phyloP scores from a whole-genome alignment of 1,140 invertebrate species.

The Augochlora pura region DNA sequence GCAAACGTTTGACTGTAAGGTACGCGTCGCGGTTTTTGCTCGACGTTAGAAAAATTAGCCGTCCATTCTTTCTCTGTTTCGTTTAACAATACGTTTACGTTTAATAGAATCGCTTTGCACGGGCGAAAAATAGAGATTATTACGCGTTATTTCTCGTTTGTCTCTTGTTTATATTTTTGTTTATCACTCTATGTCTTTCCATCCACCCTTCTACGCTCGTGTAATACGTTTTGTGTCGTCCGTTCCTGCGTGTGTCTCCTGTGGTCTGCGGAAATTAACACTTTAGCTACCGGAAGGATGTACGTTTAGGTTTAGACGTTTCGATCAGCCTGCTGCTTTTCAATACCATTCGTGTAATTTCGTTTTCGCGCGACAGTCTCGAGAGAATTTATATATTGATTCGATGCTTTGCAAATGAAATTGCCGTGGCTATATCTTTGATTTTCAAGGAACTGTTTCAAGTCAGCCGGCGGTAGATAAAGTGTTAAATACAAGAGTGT shows the following conservation, averaged over 20 bases:
- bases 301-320: no score
- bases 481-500: no score
- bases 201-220: not conserved
- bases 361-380: no score
- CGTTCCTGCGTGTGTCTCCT: not conserved
- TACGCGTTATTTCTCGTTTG: conserved; percentile 44
- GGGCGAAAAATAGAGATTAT: conserved; percentile 62
- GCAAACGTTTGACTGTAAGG: not conserved
- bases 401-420: no score
- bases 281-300: no score
- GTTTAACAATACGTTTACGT: conserved; percentile 51
- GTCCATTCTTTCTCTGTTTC: conserved; percentile 17
- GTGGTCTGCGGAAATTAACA: no score
- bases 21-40: not conserved
- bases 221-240: not conserved
- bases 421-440: no score
- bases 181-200: conserved; percentile 37
- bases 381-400: no score
- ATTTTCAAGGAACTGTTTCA: no score
- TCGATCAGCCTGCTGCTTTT: no score
- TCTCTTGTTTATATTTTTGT: not conserved
- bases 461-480: no score
- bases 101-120: conserved; percentile 52
- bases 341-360: no score
- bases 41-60: conserved; percentile 58